These are phyloP conservation scores for Eupithecia inturbata DNA, from an alignment of 2,888 invertebrate genomes.

Conservation along the genomic window DNA sequence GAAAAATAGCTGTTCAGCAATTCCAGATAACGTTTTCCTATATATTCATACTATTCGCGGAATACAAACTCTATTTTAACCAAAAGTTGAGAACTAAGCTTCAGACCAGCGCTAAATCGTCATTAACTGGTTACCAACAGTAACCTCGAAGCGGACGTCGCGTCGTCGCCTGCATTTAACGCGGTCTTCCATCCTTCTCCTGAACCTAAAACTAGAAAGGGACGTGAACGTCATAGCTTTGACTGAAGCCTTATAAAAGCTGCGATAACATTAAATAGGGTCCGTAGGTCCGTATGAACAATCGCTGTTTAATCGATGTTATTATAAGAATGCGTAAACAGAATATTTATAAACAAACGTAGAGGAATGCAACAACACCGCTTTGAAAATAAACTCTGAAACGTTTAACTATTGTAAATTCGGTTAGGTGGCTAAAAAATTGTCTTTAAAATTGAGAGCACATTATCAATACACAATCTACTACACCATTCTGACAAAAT, in stretches of 20 bases:
- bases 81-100: neutral
- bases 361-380: neutral
- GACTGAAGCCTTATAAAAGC: slow-evolving; percentile 33
- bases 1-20: slow-evolving; percentile 8
- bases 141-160: slow-evolving; percentile 7
- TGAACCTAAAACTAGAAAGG: slow-evolving; percentile 18
- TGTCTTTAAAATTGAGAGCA: neutral
- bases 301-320: slow-evolving; percentile 6
- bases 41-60: neutral
- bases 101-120: slow-evolving; percentile 5
- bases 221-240: slow-evolving; percentile 27
- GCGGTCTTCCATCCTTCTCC: slow-evolving; percentile 25
- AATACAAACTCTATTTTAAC: neutral
- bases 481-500: neutral
- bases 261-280: slow-evolving; percentile 21
- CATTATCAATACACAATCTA: neutral
- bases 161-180: slow-evolving; percentile 25
- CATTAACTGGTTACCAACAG: slow-evolving; percentile 6
- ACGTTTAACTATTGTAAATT: neutral
- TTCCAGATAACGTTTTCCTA: neutral
- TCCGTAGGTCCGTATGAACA: slow-evolving; percentile 15
- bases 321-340: neutral
- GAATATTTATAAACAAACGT: neutral
- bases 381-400: neutral
- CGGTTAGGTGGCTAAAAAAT: neutral